Evolutionary conservation across 2,888 invertebrate species (phyloP).

Genomic region (Philonicus albiceps): DNA sequence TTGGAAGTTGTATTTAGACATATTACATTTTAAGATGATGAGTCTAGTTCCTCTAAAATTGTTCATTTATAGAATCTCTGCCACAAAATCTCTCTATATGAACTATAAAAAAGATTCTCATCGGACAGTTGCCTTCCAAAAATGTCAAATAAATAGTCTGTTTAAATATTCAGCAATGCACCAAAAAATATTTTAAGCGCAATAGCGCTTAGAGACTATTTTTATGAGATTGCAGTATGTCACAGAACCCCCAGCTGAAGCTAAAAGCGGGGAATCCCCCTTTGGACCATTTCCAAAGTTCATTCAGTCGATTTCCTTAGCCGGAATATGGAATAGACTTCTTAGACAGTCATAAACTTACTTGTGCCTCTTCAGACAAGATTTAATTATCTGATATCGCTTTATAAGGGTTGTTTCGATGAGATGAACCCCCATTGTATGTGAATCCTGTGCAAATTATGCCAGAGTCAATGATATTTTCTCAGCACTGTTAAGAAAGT

Average conservation of each 20-base stretch:
- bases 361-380: conserved; percentile 28
- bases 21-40: too few relatives aligned
- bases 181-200: not conserved
- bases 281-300: conserved; percentile 25
- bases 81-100: too few relatives aligned
- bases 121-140: not conserved
- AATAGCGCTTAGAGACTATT: not conserved
- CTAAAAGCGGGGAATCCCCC: not conserved
- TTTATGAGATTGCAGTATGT: not conserved
- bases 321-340: conserved; percentile 18
- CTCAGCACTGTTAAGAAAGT: not conserved
- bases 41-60: too few relatives aligned
- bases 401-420: conserved; percentile 35
- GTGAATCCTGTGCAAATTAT: not conserved
- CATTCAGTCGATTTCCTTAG: not conserved
- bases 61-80: too few relatives aligned
- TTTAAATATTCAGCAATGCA: not conserved
- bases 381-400: conserved; percentile 42
- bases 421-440: not conserved
- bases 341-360: conserved; percentile 29
- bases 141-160: not conserved
- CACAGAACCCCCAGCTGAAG: not conserved
- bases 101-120: not conserved
- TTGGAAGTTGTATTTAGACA: too few relatives aligned
- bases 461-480: not conserved